Evolutionary conservation across 2,888 invertebrate species (phyloP), one percentile per base, ranked within the genome.

Genomic region (Drosophila lutescens): DNA sequence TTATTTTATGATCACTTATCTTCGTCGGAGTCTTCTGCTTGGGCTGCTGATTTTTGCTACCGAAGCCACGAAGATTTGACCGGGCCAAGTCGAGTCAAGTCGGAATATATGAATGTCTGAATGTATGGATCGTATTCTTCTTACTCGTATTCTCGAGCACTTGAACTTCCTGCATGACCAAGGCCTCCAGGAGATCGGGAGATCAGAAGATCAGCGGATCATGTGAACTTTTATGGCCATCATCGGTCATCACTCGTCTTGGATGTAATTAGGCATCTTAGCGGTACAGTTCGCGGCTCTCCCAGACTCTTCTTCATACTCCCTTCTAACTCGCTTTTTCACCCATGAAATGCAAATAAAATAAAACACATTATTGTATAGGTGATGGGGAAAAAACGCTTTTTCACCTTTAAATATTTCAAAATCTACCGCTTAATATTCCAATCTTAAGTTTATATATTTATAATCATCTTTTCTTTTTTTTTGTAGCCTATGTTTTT

Each of bases 121-220:
- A 49, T 47, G 9, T 36, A 23, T 57, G 40, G 32, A 17, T 15
- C 41, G 32, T 15, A 36, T 53, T 46, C 56, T 43, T 20, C 30
- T 8, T 23, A 12, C 12, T 43, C 20, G 17, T 12, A 26, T 38
- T 61, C 69, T 76, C 55, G 73, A 71, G 68, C 78, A 79, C 85
- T 79, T 84, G 88, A 88, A 88, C 88, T 84, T 84, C 84, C 84
- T 87, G 88, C 78, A 85, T 80, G 80, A 84, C 85, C 85, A 79
- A 49, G 34, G 47, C 47, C 47, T 47, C 30, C 47, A 32, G 54
- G 32, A 57, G 62, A 62, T 62, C 30, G 32, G 54, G 26, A 57
- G 62, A 34, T 34, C 12, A 12, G 12, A 12, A 57, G 62, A 62
- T 62, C 74, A 73, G 44, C 54, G 59, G 63, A 61, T 73, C 74